These are phyloP conservation scores for Styela plicata DNA, from an alignment of 23 tunicate genomes.

Conservation along the genomic window DNA sequence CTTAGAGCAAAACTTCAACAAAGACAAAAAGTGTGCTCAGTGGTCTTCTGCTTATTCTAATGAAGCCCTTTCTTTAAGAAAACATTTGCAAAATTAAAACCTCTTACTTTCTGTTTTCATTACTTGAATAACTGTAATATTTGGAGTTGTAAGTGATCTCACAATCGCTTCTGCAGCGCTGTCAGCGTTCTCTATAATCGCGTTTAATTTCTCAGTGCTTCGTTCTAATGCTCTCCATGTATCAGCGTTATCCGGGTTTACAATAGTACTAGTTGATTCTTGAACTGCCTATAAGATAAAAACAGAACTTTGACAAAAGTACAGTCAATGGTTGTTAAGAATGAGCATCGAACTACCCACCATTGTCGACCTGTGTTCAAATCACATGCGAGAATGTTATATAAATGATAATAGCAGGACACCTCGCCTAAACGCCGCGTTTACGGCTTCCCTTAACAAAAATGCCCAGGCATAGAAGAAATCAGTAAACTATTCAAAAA, in stretches of 20 bases:
- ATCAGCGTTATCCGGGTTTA: conserved; percentile 14
- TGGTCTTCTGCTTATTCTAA: too few relatives aligned
- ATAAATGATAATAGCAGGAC: too few relatives aligned
- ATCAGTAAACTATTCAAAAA: too few relatives aligned
- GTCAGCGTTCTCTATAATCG: conserved; percentile 12
- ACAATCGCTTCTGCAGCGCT: conserved; percentile 1
- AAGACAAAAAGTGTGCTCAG: too few relatives aligned
- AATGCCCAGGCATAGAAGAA: too few relatives aligned
- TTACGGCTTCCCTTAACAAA: too few relatives aligned
- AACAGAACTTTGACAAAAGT: neutral
- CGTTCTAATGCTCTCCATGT: neutral
- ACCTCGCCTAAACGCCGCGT: too few relatives aligned
- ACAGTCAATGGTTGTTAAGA: neutral
- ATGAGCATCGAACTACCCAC: neutral
- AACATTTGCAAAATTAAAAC: too few relatives aligned
- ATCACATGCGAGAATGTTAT: too few relatives aligned
- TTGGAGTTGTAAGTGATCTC: neutral
- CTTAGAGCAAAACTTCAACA: too few relatives aligned
- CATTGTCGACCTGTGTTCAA: neutral
- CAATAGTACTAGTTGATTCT: conserved; percentile 16
- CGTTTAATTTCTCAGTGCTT: conserved; percentile 3
- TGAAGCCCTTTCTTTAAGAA: too few relatives aligned
- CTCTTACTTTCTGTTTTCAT: neutral
- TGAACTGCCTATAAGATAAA: neutral
- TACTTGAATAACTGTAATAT: neutral